These are phyloP conservation scores for Rhagoletis zephyria DNA, from an alignment of 1,140 invertebrate species.

Conservation along the genomic window DNA sequence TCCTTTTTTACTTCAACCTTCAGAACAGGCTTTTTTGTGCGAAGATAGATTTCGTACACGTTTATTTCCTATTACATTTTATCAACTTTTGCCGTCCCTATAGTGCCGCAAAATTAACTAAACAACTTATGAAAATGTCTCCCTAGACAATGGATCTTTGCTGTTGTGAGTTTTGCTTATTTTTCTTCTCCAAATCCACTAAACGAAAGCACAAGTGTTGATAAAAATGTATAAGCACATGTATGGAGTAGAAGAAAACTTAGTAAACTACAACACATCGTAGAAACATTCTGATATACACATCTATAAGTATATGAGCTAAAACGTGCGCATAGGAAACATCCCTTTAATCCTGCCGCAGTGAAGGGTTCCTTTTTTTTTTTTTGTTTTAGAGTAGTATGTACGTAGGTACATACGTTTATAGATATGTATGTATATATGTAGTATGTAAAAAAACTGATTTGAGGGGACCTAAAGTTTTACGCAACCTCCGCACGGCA, in stretches of 20 bases:
- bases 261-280: not conserved
- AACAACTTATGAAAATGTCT: conserved; percentile 52
- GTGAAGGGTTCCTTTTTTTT: not conserved
- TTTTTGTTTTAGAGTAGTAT: not conserved
- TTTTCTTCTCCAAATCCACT: not conserved
- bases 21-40: too few relatives aligned
- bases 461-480: too few relatives aligned
- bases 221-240: not conserved
- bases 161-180: not conserved
- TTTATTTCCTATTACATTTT: not conserved
- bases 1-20: too few relatives aligned
- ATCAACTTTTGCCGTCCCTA: conserved; percentile 7
- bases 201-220: not conserved
- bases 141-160: not conserved
- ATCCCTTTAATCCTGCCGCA: too few relatives aligned
- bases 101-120: conserved; percentile 51
- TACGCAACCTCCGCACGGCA: too few relatives aligned
- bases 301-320: too few relatives aligned
- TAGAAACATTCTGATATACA: not conserved
- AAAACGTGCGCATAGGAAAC: not conserved
- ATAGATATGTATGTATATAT: not conserved
- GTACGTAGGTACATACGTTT: not conserved
- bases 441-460: not conserved
- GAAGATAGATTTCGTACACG: too few relatives aligned
- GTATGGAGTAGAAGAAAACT: not conserved